Conservation (phyloP, 53 echinoderm and acorn worm species). For the Astropecten irregularis region DNA sequence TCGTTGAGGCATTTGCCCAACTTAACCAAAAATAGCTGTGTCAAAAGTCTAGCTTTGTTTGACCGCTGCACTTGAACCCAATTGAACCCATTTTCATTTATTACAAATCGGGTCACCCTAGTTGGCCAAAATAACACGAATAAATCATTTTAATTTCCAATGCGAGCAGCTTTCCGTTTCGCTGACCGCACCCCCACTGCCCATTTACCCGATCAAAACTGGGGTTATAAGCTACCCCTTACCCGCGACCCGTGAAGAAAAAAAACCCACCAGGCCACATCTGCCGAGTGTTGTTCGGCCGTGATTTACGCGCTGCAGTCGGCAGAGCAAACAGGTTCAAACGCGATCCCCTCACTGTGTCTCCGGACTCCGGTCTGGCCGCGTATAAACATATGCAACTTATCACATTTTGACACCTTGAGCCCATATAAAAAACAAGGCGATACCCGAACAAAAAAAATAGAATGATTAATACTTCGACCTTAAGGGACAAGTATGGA, state of each 20-base stretch:
- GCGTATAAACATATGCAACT: slow-evolving; percentile 41
- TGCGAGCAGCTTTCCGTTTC: too few relatives aligned
- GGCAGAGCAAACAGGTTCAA: slow-evolving; percentile 25
- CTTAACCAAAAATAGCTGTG: too few relatives aligned
- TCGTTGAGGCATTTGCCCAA: too few relatives aligned
- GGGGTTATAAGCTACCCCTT: too few relatives aligned
- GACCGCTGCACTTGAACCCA: too few relatives aligned
- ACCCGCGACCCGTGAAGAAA: background rate
- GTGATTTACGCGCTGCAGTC: slow-evolving; percentile 42
- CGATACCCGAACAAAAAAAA: background rate
- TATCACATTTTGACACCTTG: slow-evolving; percentile 25
- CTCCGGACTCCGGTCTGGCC: background rate
- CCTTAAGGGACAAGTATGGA: slow-evolving; percentile 19
- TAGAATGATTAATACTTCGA: slow-evolving; percentile 20
- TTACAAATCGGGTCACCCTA: slow-evolving; percentile 23
- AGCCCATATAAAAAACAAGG: too few relatives aligned
- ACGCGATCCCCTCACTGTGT: slow-evolving; percentile 30
- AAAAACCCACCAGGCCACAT: slow-evolving; percentile 36
- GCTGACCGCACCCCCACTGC: slow-evolving; percentile 36
- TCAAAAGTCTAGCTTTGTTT: too few relatives aligned
- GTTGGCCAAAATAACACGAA: slow-evolving; percentile 17
- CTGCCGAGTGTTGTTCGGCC: slow-evolving; percentile 18
- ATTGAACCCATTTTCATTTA: background rate
- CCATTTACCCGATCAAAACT: too few relatives aligned
- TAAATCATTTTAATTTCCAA: too few relatives aligned